phyloP scores from a whole-genome alignment of 2,113 vertebrate genomes.

The Sapajus apella region DNA sequence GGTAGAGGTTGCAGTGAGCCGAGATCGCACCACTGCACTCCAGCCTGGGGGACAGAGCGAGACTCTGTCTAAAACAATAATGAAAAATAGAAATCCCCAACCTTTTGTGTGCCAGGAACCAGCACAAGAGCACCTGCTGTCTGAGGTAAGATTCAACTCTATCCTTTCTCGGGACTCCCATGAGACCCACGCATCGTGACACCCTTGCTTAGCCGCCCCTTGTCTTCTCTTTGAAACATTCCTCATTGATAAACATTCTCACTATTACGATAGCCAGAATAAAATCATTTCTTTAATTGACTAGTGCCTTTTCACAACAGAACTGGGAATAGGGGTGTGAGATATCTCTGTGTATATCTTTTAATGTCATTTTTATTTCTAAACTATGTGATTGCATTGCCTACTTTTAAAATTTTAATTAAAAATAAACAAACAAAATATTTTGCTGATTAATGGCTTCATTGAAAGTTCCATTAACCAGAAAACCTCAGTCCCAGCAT shows the following conservation, averaged over 20 bases:
- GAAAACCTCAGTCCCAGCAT: too few species aligned
- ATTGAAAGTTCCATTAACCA: neutral
- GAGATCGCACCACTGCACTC: neutral
- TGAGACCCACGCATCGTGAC: neutral
- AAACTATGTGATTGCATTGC: neutral
- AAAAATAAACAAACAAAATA: slow-evolving; percentile 23
- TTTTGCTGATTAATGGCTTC: neutral
- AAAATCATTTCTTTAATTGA: neutral
- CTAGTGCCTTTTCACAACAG: neutral
- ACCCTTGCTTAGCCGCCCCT: neutral
- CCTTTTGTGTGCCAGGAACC: neutral
- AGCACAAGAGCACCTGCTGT: neutral
- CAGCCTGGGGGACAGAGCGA: neutral
- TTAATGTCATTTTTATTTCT: neutral
- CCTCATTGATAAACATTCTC: neutral
- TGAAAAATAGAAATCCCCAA: neutral
- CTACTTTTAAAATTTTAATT: neutral
- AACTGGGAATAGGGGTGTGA: neutral
- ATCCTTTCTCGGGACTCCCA: neutral
- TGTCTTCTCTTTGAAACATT: neutral
- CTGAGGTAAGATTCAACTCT: neutral
- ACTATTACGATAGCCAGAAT: neutral
- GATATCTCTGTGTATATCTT: neutral
- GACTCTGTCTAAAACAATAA: neutral
- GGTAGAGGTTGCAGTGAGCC: neutral